These are phyloP conservation scores for Petrolisthes cinctipes DNA, from an alignment of 2,888 invertebrate genomes.

Conservation along the genomic window DNA sequence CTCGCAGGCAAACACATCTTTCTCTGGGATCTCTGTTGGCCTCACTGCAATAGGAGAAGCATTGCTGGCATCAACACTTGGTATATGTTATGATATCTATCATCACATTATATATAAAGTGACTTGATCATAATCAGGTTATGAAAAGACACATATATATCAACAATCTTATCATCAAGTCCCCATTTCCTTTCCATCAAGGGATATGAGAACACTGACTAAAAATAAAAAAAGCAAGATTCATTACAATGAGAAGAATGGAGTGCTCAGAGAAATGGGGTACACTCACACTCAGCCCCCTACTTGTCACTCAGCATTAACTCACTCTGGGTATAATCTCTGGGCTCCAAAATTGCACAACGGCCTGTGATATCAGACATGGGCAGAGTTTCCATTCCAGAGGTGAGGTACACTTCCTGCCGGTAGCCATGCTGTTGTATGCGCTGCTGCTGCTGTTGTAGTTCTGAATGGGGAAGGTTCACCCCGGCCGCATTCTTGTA, in stretches of 20 bases:
- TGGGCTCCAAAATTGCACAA: conserved; percentile 82
- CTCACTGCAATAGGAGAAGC: conserved; percentile 76
- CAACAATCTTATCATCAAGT: no score
- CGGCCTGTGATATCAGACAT: conserved; percentile 91
- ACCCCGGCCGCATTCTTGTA: conserved; percentile 83
- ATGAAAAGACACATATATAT: neutral
- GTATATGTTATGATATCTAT: conserved; percentile 4
- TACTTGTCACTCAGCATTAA: neutral
- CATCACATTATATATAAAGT: neutral
- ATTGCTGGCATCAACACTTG: neutral
- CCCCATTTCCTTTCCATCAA: no score
- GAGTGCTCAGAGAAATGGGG: no score
- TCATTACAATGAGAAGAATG: no score
- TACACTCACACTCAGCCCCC: no score
- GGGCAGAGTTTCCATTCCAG: conserved; percentile 91
- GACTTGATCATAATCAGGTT: neutral
- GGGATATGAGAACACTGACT: no score
- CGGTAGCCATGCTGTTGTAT: conserved; percentile 77
- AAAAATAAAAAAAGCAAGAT: no score
- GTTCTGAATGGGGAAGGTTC: conserved; percentile 67
- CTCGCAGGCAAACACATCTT: conserved; percentile 92
- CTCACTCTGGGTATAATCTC: conserved; percentile 64
- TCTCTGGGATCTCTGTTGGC: conserved; percentile 92
- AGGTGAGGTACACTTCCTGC: conserved; percentile 92
- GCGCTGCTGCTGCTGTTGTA: conserved; percentile 72